These are phyloP conservation scores for Meloidogyne exigua DNA, from an alignment of 1,140 invertebrate species.

Conservation along the genomic window DNA sequence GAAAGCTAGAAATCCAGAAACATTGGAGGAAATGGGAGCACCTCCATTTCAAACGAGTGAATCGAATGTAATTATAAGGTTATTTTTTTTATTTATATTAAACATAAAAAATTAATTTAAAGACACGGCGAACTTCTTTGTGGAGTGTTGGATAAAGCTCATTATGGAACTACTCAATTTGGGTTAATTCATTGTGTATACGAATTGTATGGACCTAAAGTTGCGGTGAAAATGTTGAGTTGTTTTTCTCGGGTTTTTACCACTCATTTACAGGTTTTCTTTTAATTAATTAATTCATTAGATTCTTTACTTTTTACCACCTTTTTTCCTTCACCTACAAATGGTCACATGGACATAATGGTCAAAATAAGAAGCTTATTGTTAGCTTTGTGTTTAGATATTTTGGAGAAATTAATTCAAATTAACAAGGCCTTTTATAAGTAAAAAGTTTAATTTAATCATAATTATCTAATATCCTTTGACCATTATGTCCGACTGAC, in stretches of 20 bases:
- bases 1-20: constrained; percentile 39
- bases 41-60: constrained; percentile 76
- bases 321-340: too few relatives aligned
- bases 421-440: too few relatives aligned
- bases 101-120: background rate
- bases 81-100: background rate
- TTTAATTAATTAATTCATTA: background rate
- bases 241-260: constrained; percentile 89
- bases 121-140: constrained; percentile 79
- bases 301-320: too few relatives aligned
- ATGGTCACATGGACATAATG: too few relatives aligned
- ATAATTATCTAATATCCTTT: too few relatives aligned
- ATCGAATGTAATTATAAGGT: constrained; percentile 79
- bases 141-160: constrained; percentile 94
- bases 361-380: too few relatives aligned
- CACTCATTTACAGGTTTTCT: constrained; percentile 75
- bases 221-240: constrained; percentile 78
- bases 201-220: constrained; percentile 82
- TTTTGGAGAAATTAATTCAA: too few relatives aligned
- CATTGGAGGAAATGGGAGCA: constrained; percentile 31
- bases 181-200: constrained; percentile 71
- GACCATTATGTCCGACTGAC: too few relatives aligned
- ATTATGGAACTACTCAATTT: constrained; percentile 89
- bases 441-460: too few relatives aligned
- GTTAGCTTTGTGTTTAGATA: too few relatives aligned